Base-by-base conservation (phyloP, 2,888 invertebrate genomes). In the Aporophyla nigra region DNA sequence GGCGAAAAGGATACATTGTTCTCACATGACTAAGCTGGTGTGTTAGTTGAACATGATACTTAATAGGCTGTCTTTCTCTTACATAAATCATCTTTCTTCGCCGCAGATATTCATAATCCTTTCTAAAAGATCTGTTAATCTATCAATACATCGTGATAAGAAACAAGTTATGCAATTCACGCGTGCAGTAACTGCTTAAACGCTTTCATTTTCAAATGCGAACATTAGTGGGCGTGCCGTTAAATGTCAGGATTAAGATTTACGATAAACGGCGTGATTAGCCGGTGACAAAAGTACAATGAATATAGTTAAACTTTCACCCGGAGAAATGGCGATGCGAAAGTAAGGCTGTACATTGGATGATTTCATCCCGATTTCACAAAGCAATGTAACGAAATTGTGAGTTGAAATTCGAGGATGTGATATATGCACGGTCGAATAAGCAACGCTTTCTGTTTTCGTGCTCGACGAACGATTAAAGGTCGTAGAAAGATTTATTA, bases 261-360 rank as follows among this genome's bases (percentile, higher is more conserved):
- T 92, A 91, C 89, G 94, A 94, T 95, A 94, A 94, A 94, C 91
- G 93, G 87, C 91, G 90, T 92, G 93, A 95, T 95, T 94, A 93
- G 90, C 88, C 88, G 93, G 92, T 94, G 95, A 96, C 96, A 95
- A 95, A 95, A 93, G 91, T 92, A 96, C 95, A 95, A 95, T 95
- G 92, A 92, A 90, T 89, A 91, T 89, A 88, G 89, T 92, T 90
- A 91, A 90, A 96, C 96, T 96, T 96, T 96, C 96, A 94, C 96
- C 91, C 77, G 90, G 92, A 90, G 95, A 94, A 95, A 95, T 95
- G 93, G 85, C 86, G 84, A 78, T 84, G 94, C 90, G 95, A 96
- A 95, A 95, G 95, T 94, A 88, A 81, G 76, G 86, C 84, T 83
- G 83, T 74, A 76, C 68, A 71, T 71, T 87, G 79, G 91, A 90